Conservation (phyloP, 30 jellyfish, hydroid and myxozoan genomes). For the Turritopsis rubra region DNA sequence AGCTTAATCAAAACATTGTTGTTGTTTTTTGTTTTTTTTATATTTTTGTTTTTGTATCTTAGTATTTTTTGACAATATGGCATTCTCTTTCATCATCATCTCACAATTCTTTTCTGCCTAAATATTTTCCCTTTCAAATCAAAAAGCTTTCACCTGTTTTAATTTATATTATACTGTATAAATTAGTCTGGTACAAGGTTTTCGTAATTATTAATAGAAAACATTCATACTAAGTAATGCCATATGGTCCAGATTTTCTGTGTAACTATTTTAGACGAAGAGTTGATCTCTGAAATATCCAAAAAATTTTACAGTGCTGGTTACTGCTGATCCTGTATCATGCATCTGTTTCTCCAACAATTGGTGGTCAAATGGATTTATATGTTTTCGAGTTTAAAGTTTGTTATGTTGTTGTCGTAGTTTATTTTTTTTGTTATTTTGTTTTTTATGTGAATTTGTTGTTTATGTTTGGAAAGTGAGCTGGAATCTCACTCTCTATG, state of each 20-base stretch:
- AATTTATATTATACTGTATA: too few relatives aligned
- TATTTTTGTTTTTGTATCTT: background rate
- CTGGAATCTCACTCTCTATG: background rate
- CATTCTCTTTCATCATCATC: background rate
- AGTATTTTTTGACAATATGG: background rate
- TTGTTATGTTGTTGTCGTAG: background rate
- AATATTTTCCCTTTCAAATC: background rate
- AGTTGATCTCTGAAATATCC: background rate
- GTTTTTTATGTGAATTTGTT: background rate
- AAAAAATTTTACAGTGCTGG: background rate
- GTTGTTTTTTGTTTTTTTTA: too few relatives aligned
- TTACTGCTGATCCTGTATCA: background rate
- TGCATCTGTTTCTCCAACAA: background rate
- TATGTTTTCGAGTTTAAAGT: too few relatives aligned
- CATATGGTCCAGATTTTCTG: background rate
- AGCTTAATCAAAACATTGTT: background rate
- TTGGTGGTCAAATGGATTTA: background rate
- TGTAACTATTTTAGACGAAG: background rate
- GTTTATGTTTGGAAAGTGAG: background rate
- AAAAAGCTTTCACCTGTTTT: too few relatives aligned
- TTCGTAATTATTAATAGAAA: background rate
- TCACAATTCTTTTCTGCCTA: background rate
- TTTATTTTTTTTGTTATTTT: too few relatives aligned
- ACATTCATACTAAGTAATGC: background rate
- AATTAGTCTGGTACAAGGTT: too few relatives aligned